Conservation (phyloP, 2,888 invertebrate genomes). For the Chloromyia formosa region DNA sequence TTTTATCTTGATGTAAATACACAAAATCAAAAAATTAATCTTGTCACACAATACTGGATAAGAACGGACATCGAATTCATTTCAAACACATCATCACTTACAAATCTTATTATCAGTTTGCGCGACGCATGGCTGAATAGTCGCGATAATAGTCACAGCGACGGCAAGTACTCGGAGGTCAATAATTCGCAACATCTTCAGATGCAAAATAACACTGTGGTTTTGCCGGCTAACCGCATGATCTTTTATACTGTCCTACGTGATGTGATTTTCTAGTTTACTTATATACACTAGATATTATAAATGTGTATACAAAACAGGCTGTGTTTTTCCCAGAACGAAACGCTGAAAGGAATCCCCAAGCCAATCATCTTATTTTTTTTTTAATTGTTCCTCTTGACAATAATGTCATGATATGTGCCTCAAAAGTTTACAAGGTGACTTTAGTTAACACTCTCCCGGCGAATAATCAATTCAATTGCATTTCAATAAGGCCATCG, state of each 20-base stretch:
- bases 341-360: background rate
- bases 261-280: background rate
- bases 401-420: background rate
- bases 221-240: background rate
- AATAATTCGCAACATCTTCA: constrained; percentile 31
- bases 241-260: constrained; percentile 33
- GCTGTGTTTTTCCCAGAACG: background rate
- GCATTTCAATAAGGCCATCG: no score
- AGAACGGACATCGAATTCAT: no score
- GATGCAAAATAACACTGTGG: background rate
- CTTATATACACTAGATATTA: no score
- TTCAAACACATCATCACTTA: constrained; percentile 19
- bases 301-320: no score
- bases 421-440: constrained; percentile 14
- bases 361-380: background rate
- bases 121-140: background rate
- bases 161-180: constrained; percentile 16
- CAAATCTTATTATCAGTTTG: constrained; percentile 27
- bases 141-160: constrained; percentile 20
- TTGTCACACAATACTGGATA: background rate
- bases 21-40: background rate
- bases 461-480: no score
- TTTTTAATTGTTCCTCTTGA: background rate
- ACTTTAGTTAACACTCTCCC: constrained; percentile 3
- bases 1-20: constrained; percentile 68